A percentile compares a stretch with the other conserved stretches of the same genome.
phyloP scores from a whole-genome alignment of 2,888 invertebrate species.

The Harpalus rufipes region DNA sequence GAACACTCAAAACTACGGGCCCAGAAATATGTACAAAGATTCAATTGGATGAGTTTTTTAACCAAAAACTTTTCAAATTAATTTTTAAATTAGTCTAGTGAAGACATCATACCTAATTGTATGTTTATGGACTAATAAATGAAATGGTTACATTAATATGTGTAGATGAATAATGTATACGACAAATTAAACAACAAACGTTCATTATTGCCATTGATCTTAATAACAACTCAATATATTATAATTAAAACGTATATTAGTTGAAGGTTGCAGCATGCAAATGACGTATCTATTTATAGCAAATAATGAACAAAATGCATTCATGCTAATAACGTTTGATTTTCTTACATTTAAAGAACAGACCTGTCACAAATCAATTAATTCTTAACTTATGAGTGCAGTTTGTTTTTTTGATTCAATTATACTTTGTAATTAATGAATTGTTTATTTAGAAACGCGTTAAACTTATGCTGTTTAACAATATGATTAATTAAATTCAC shows the following conservation, averaged over 20 bases:
- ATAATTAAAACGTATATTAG: slow-evolving; percentile 46
- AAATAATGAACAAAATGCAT: slow-evolving; percentile 41
- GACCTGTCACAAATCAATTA: slow-evolving; percentile 60
- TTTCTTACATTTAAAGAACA: slow-evolving; percentile 51
- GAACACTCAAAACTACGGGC: no score
- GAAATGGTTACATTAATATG: slow-evolving; percentile 30
- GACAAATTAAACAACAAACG: slow-evolving; percentile 50
- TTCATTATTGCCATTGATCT: slow-evolving; percentile 46
- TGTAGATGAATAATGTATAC: slow-evolving; percentile 43
- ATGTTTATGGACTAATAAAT: slow-evolving; percentile 5
- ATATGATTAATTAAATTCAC: slow-evolving; percentile 58
- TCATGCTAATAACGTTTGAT: slow-evolving; percentile 36
- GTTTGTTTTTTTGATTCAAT: slow-evolving; percentile 47
- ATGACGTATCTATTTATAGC: slow-evolving; percentile 32
- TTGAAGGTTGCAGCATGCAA: slow-evolving; percentile 44
- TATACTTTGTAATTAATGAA: slow-evolving; percentile 57
- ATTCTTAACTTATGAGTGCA: slow-evolving; percentile 26
- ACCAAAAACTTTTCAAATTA: no score
- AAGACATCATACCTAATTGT: no score
- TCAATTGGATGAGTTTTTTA: no score
- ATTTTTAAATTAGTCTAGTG: neutral
- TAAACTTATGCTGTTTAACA: slow-evolving; percentile 43
- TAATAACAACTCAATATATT: slow-evolving; percentile 55
- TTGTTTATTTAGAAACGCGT: slow-evolving; percentile 41
- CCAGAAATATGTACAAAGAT: no score